Percentiles rank a stretch among this genome's conserved stretches.
These are phyloP conservation scores for Eidolon helvum DNA, from an alignment of 2,113 vertebrate species.

Conservation along the genomic window DNA sequence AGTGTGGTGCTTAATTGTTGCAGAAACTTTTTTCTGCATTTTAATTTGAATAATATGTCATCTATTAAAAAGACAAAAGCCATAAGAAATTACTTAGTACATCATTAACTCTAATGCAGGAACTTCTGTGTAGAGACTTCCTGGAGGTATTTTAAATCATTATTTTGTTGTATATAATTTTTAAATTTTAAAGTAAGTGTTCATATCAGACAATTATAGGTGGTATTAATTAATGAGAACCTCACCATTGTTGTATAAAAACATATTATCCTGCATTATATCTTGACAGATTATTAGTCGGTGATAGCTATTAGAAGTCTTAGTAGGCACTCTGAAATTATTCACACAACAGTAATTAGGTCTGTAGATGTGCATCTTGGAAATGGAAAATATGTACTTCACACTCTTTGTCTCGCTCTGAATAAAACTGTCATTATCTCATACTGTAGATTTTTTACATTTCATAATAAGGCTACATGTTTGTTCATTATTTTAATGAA, in stretches of 20 bases:
- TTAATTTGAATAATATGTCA: slow-evolving; percentile 54
- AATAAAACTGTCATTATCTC: slow-evolving; percentile 40
- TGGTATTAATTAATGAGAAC: slow-evolving; percentile 68
- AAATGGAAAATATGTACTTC: slow-evolving; percentile 49
- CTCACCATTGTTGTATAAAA: slow-evolving; percentile 63
- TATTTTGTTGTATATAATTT: slow-evolving; percentile 64
- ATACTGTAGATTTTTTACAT: neutral
- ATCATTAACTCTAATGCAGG: slow-evolving; percentile 39
- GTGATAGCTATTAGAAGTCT: slow-evolving; percentile 47
- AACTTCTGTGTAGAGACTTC: neutral
- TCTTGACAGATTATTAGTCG: slow-evolving; percentile 55
- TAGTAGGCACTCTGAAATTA: slow-evolving; percentile 57
- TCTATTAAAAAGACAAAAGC: slow-evolving; percentile 47
- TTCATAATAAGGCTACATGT: neutral
- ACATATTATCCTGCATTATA: slow-evolving; percentile 55
- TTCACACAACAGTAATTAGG: slow-evolving; percentile 62
- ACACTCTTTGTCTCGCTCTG: slow-evolving; percentile 34
- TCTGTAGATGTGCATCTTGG: slow-evolving; percentile 22
- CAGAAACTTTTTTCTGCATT: slow-evolving; percentile 30
- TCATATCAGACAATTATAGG: slow-evolving; percentile 68
- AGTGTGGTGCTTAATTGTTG: neutral
- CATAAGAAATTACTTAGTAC: slow-evolving; percentile 23
- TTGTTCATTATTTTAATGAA: slow-evolving; percentile 56
- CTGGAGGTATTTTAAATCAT: slow-evolving; percentile 21
- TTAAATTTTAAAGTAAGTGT: slow-evolving; percentile 69